Evolutionary conservation across 2,797 vertebrate genomes (phyloP).

Genomic region (Luscinia megarhynchos): DNA sequence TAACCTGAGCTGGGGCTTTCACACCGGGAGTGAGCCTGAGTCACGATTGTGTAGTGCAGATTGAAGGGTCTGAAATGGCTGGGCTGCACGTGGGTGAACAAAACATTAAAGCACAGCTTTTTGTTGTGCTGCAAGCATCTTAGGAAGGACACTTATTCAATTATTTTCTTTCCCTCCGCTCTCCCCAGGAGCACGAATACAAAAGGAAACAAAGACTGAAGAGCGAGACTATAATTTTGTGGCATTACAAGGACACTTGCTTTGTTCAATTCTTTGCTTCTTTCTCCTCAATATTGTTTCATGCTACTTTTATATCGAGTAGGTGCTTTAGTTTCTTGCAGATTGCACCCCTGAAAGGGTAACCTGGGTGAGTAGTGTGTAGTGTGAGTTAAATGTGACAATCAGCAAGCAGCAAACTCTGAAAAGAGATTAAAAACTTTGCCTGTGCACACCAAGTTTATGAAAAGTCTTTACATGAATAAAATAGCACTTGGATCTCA

Average conservation of each 20-base stretch:
- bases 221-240: not conserved
- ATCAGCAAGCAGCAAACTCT: not conserved
- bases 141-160: not conserved
- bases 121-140: not conserved
- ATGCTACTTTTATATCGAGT: not conserved
- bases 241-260: not conserved
- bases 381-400: not conserved
- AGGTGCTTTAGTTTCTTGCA: not conserved
- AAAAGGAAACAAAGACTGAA: conserved; percentile 35
- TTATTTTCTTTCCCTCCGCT: not conserved
- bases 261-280: not conserved
- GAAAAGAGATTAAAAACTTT: not conserved
- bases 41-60: not conserved
- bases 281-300: not conserved
- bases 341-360: not conserved
- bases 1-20: not conserved
- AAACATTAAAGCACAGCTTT: not conserved
- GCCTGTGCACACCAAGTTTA: not conserved
- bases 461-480: not conserved
- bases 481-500: not conserved
- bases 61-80: not conserved
- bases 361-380: not conserved
- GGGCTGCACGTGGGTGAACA: not conserved
- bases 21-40: not conserved
- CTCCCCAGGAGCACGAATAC: not conserved